A percentile compares a stretch with the other conserved stretches of the same genome.
Conservation (phyloP, 37 sponge, comb jelly and placozoan genomes). For the Cladorhizidae sp. region DNA sequence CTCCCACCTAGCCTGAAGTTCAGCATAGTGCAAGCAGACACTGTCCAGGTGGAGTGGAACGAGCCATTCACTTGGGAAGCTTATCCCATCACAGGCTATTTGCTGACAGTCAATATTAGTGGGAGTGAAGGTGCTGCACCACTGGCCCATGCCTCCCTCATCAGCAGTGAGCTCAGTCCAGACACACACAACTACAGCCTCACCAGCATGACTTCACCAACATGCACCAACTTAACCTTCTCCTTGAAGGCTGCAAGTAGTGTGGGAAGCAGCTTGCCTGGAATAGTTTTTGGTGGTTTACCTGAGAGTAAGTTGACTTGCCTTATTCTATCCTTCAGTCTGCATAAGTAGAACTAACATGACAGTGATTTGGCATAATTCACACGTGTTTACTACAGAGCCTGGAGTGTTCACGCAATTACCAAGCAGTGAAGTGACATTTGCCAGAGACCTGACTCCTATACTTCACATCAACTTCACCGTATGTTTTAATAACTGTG, state of each 20-base stretch:
- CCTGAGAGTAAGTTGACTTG: slow-evolving; percentile 11
- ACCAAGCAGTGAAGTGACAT: slow-evolving; percentile 5
- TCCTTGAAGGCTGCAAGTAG: background rate
- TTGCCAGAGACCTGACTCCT: background rate
- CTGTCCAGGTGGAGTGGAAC: background rate
- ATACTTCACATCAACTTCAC: background rate
- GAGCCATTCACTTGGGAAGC: slow-evolving; percentile 12
- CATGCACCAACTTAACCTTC: background rate
- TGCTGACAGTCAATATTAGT: background rate
- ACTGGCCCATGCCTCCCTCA: too few species aligned
- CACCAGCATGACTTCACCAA: background rate
- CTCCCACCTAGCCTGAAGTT: background rate
- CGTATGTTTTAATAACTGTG: background rate
- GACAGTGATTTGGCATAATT: background rate
- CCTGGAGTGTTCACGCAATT: slow-evolving; percentile 1
- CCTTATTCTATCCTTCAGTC: too few species aligned
- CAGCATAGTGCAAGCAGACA: background rate
- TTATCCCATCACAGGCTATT: slow-evolving; percentile 11
- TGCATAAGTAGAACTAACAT: background rate
- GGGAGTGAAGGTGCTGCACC: background rate
- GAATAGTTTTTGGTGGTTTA: background rate
- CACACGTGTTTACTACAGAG: too few species aligned
- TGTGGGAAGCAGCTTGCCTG: background rate
- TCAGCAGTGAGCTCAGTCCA: background rate
- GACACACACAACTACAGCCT: background rate